Evolutionary conservation across 2,888 invertebrate genomes (phyloP).

Genomic region (Dasysyrphus albostriatus): DNA sequence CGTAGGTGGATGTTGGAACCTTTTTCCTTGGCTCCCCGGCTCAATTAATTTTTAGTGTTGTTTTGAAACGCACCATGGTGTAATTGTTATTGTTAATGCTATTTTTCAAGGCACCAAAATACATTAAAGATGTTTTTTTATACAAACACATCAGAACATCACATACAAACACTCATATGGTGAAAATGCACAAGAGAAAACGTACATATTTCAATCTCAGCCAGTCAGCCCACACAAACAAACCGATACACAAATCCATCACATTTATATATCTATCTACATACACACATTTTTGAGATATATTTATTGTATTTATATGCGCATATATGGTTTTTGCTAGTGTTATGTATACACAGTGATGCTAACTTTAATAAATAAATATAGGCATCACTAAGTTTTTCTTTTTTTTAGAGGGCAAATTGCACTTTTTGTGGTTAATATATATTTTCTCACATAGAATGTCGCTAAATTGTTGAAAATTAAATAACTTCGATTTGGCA

Average conservation of each 20-base stretch:
- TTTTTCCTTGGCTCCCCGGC: not conserved
- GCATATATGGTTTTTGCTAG: constrained; percentile 18
- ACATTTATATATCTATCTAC: not conserved
- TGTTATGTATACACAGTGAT: constrained; percentile 6
- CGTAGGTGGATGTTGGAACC: not conserved
- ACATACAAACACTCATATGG: not conserved
- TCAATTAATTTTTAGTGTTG: not conserved
- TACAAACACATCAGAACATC: not conserved
- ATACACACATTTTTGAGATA: not conserved
- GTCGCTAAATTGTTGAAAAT: not conserved
- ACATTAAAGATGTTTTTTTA: not conserved
- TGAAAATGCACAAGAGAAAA: not conserved
- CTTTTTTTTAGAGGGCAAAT: constrained; percentile 18
- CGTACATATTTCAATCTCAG: not conserved
- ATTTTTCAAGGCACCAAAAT: constrained; percentile 15
- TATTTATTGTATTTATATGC: not conserved
- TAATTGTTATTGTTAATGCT: not conserved
- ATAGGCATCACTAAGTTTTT: constrained; percentile 8
- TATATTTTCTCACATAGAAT: not conserved
- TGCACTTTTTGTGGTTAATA: not conserved
- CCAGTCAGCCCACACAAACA: constrained; percentile 1
- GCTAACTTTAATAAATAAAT: constrained; percentile 9
- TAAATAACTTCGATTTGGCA: not conserved
- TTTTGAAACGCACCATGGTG: not conserved
- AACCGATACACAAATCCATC: constrained; percentile 4